These are phyloP conservation scores for Gerris buenoi DNA, from an alignment of 1,140 invertebrate genomes.

Conservation along the genomic window DNA sequence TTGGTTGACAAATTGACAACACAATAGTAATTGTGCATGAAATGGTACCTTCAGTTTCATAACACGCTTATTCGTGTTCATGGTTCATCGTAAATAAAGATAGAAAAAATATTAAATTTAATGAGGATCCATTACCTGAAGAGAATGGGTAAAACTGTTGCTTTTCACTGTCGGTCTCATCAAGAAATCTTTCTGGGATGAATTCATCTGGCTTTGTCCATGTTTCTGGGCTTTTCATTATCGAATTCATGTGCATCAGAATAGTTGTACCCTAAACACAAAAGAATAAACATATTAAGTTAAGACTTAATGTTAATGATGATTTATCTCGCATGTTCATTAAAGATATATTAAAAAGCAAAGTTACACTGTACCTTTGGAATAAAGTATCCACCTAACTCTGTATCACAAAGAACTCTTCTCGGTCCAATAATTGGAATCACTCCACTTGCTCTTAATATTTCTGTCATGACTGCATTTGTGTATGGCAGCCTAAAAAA, in stretches of 20 bases:
- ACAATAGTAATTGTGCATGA: too few species aligned
- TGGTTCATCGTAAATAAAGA: too few species aligned
- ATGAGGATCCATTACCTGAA: too few species aligned
- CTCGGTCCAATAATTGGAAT: slow-evolving; percentile 51
- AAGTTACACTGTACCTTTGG: slow-evolving; percentile 35
- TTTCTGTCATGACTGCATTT: slow-evolving; percentile 48
- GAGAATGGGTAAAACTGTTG: slow-evolving; percentile 50
- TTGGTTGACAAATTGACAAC: too few species aligned
- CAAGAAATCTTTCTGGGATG: slow-evolving; percentile 51
- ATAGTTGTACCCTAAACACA: slow-evolving; percentile 36
- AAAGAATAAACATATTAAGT: too few species aligned
- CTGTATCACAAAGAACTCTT: slow-evolving; percentile 39
- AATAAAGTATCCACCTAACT: slow-evolving; percentile 44
- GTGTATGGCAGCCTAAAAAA: slow-evolving; percentile 42
- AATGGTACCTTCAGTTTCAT: too few species aligned
- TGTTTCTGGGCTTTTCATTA: slow-evolving; percentile 41
- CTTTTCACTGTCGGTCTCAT: slow-evolving; percentile 33
- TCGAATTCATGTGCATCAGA: slow-evolving; percentile 44
- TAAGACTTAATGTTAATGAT: too few species aligned
- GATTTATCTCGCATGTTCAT: too few species aligned
- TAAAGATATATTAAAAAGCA: not conserved
- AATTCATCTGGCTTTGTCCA: slow-evolving; percentile 54
- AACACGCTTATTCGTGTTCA: too few species aligned
- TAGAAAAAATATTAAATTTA: too few species aligned
- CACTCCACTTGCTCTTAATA: slow-evolving; percentile 43